A percentile compares a stretch with the other conserved stretches of the same genome.
Conservation (phyloP, 64 coral and sea anemone species). For the Actinia equina region DNA sequence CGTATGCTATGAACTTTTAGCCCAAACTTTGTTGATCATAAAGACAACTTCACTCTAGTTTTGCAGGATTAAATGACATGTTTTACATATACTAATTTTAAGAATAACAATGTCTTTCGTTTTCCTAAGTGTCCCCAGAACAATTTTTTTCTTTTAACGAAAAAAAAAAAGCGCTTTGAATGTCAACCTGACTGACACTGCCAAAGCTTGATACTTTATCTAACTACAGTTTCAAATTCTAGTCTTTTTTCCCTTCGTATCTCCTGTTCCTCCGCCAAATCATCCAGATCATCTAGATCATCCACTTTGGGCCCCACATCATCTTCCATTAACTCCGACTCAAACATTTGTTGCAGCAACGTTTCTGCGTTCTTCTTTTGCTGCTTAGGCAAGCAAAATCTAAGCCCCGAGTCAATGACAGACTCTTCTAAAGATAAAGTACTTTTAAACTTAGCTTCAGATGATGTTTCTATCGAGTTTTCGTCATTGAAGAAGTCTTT, state of each 20-base stretch:
- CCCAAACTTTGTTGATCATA: too few species aligned
- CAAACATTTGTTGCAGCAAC: slow-evolving; percentile 96
- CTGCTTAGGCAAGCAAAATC: slow-evolving; percentile 82
- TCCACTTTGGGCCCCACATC: slow-evolving; percentile 63
- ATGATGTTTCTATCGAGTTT: background rate
- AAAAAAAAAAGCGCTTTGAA: background rate
- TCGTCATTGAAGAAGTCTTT: slow-evolving; percentile 8
- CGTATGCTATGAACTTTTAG: too few species aligned
- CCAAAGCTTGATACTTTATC: background rate
- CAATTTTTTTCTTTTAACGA: background rate
- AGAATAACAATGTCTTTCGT: background rate
- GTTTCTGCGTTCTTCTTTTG: slow-evolving; percentile 91
- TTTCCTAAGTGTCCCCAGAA: background rate
- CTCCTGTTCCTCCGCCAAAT: slow-evolving; percentile 55
- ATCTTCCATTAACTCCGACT: slow-evolving; percentile 74
- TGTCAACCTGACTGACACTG: background rate
- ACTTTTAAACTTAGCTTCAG: slow-evolving; percentile 1
- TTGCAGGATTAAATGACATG: too few species aligned
- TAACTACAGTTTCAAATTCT: slow-evolving; percentile 58
- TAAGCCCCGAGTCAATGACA: slow-evolving; percentile 59
- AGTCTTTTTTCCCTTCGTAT: slow-evolving; percentile 32
- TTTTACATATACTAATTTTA: too few species aligned
- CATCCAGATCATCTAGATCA: slow-evolving; percentile 63
- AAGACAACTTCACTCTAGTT: too few species aligned
- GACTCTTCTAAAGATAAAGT: slow-evolving; percentile 52